These are phyloP conservation scores for Hemiscyllium ocellatum DNA, from an alignment of 2,113 vertebrate species.

Conservation along the genomic window DNA sequence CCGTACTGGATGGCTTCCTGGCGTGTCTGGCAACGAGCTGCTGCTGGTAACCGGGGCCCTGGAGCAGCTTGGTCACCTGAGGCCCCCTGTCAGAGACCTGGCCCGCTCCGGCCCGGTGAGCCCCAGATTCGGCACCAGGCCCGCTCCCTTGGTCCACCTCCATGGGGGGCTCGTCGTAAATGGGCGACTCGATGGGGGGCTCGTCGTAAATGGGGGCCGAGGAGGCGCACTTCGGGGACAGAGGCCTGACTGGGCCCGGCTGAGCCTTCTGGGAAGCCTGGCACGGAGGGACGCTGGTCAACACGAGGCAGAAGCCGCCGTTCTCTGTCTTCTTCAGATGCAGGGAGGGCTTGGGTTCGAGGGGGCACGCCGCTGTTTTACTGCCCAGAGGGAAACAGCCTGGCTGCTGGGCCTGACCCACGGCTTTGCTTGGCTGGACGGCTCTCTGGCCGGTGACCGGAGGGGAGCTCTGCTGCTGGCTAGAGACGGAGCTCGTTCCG, in stretches of 20 bases:
- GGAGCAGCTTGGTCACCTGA: conserved; percentile 60
- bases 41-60: conserved; percentile 57
- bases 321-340: conserved; percentile 73
- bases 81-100: conserved; percentile 59
- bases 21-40: conserved; percentile 55
- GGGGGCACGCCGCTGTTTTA: conserved; percentile 48
- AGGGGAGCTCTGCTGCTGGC: neutral
- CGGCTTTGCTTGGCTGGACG: conserved; percentile 45
- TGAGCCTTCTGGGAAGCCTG: conserved; percentile 57
- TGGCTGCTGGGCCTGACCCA: conserved; percentile 46
- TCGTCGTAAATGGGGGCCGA: conserved; percentile 71
- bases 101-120: conserved; percentile 56
- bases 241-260: conserved; percentile 59
- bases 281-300: conserved; percentile 54
- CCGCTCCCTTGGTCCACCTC: conserved; percentile 75
- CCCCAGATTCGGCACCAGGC: conserved; percentile 50
- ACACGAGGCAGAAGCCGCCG: conserved; percentile 70
- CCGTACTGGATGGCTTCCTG: conserved; percentile 63
- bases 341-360: conserved; percentile 64
- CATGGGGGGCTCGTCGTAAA: conserved; percentile 78
- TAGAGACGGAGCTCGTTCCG: conserved; percentile 39
- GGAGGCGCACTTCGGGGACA: conserved; percentile 66
- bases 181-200: conserved; percentile 68
- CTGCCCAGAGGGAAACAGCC: conserved; percentile 57
- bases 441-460: conserved; percentile 50